These are phyloP conservation scores for Cladorhizidae sp. DNA, from an alignment of 37 sponge, comb jelly and placozoan genomes.

Conservation along the genomic window DNA sequence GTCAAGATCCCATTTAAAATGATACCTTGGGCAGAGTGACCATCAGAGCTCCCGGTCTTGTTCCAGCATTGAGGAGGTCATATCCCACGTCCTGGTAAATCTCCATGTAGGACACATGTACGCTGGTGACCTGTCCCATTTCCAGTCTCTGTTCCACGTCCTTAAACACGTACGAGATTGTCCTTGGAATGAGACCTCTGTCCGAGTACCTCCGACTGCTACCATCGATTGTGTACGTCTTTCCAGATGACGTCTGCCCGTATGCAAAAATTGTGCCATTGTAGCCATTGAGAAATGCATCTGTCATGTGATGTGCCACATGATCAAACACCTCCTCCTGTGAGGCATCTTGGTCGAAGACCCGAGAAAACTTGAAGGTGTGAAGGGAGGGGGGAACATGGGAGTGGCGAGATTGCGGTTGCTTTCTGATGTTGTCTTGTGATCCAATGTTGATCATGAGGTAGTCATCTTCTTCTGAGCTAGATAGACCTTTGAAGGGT, in stretches of 20 bases:
- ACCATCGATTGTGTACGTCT: conserved; percentile 79
- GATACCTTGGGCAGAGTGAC: conserved; percentile 77
- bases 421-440: background rate
- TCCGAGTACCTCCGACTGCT: conserved; percentile 66
- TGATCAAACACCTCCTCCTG: conserved; percentile 76
- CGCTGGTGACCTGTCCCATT: conserved; percentile 56
- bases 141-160: conserved; percentile 33
- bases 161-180: conserved; percentile 49
- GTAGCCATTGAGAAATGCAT: conserved; percentile 80
- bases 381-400: conserved; percentile 37
- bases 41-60: conserved; percentile 52
- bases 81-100: conserved; percentile 89
- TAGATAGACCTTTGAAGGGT: conserved; percentile 9
- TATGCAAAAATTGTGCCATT: conserved; percentile 95
- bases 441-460: background rate
- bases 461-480: background rate
- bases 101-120: conserved; percentile 89
- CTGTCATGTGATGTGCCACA: conserved; percentile 58
- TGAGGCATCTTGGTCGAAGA: conserved; percentile 50
- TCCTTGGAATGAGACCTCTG: conserved; percentile 81
- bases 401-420: background rate
- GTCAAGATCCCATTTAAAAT: no score
- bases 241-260: conserved; percentile 90
- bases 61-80: conserved; percentile 88
- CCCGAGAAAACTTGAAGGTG: conserved; percentile 60